Evolutionary conservation across 2,113 vertebrate species (phyloP).

Genomic region (Chinchilla lanigera): DNA sequence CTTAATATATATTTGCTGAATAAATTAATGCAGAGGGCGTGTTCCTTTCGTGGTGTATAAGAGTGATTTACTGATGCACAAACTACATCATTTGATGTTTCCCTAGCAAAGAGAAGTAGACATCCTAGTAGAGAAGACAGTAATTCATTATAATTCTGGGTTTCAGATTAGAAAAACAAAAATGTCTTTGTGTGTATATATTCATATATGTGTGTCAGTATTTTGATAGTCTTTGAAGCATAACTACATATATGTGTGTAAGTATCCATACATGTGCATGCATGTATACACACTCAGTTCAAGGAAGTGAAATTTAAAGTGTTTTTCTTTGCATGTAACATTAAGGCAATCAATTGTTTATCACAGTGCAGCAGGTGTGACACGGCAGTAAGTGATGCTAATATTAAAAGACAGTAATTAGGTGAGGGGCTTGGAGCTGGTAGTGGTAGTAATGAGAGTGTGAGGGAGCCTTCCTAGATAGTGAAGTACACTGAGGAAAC

Average conservation of each 20-base stretch:
- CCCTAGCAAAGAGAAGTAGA: slow-evolving; percentile 4
- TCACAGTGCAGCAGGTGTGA: background rate
- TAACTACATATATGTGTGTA: background rate
- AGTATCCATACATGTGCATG: background rate
- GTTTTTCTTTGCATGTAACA: background rate
- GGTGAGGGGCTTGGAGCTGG: background rate
- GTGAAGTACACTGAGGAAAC: background rate
- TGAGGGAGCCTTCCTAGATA: background rate
- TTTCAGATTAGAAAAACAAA: background rate
- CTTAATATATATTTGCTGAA: background rate
- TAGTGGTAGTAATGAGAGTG: background rate
- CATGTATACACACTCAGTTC: background rate
- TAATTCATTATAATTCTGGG: background rate
- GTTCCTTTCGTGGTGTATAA: background rate
- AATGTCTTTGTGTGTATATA: background rate
- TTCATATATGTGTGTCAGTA: background rate
- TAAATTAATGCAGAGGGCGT: background rate
- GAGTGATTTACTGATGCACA: slow-evolving; percentile 13
- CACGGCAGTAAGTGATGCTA: background rate
- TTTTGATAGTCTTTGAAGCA: background rate
- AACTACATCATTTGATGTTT: background rate
- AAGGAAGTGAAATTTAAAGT: background rate
- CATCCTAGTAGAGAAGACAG: background rate
- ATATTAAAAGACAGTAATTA: background rate
- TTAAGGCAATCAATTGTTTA: background rate